Conservation (phyloP, 1,140 invertebrate species). For the Euura lappo region DNA sequence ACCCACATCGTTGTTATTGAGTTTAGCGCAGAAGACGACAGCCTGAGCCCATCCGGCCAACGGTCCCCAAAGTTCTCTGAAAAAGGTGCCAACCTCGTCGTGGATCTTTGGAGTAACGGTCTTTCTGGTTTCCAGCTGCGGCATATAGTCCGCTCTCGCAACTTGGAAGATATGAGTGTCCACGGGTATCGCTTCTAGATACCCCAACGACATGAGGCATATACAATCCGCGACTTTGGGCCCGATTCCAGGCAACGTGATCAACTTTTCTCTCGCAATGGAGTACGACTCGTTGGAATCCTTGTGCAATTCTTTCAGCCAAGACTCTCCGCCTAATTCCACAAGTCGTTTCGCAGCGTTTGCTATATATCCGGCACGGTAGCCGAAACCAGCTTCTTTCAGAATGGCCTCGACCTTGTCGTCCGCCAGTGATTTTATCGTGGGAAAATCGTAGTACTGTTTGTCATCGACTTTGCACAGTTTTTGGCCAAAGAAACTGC, state of each 20-base stretch:
- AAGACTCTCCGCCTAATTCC: conserved; percentile 70
- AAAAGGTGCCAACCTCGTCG: conserved; percentile 82
- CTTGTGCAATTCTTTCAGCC: conserved; percentile 74
- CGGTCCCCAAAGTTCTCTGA: conserved; percentile 82
- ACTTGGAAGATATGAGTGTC: conserved; percentile 98
- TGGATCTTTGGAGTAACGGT: conserved; percentile 85
- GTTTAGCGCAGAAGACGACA: conserved; percentile 65
- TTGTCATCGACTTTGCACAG: conserved; percentile 72
- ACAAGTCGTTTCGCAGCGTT: conserved; percentile 74
- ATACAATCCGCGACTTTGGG: conserved; percentile 98
- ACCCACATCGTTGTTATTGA: conserved; percentile 32
- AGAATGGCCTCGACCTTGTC: conserved; percentile 74
- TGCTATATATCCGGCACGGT: conserved; percentile 86
- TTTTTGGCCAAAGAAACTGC: conserved; percentile 78
- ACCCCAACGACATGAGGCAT: conserved; percentile 94
- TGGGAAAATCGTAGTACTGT: conserved; percentile 83
- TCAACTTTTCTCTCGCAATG: conserved; percentile 75
- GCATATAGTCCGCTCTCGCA: conserved; percentile 81
- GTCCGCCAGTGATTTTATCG: conserved; percentile 67
- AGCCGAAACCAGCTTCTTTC: conserved; percentile 86
- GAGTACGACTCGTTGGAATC: conserved; percentile 66
- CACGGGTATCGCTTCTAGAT: conserved; percentile 88
- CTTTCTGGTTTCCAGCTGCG: conserved; percentile 78
- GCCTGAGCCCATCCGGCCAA: conserved; percentile 96
- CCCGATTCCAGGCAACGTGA: conserved; percentile 84